phyloP scores from a whole-genome alignment of 2,113 vertebrate genomes.

The Centropristis striata region DNA sequence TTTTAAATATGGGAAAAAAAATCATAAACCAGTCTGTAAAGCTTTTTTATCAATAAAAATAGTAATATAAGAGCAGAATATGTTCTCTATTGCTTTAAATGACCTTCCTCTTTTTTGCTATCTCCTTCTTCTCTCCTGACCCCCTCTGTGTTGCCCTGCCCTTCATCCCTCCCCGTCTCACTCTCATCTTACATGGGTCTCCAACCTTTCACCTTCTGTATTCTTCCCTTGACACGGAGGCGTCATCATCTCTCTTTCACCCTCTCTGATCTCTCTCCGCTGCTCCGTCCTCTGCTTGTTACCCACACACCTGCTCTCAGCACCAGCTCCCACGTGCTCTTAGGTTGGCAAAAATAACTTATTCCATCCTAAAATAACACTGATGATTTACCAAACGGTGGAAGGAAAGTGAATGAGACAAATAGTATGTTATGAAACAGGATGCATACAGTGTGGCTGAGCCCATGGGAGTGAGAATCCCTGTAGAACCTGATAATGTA shows the following conservation, averaged over 20 bases:
- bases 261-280: slow-evolving; percentile 18
- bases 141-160: not conserved
- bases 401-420: not conserved
- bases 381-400: not conserved
- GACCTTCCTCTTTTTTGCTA: not conserved
- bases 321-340: not conserved
- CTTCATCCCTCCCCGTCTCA: slow-evolving; percentile 26
- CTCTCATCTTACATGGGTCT: slow-evolving; percentile 34
- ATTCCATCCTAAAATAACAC: not conserved
- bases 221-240: slow-evolving; percentile 38
- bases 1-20: not conserved
- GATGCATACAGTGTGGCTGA: not conserved
- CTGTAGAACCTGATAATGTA: too few relatives aligned
- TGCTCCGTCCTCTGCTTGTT: slow-evolving; percentile 24
- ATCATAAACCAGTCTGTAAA: not conserved
- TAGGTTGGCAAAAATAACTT: not conserved
- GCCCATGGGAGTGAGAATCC: not conserved
- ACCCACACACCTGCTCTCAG: slow-evolving; percentile 37
- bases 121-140: not conserved
- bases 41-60: too few relatives aligned
- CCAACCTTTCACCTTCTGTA: slow-evolving; percentile 60
- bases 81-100: not conserved
- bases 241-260: slow-evolving; percentile 22
- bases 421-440: not conserved
- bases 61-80: too few relatives aligned